Percentiles rank a stretch among this genome's conserved stretches.
phyloP scores from a whole-genome alignment of 2,797 vertebrate species.

The Pangasius macronema region DNA sequence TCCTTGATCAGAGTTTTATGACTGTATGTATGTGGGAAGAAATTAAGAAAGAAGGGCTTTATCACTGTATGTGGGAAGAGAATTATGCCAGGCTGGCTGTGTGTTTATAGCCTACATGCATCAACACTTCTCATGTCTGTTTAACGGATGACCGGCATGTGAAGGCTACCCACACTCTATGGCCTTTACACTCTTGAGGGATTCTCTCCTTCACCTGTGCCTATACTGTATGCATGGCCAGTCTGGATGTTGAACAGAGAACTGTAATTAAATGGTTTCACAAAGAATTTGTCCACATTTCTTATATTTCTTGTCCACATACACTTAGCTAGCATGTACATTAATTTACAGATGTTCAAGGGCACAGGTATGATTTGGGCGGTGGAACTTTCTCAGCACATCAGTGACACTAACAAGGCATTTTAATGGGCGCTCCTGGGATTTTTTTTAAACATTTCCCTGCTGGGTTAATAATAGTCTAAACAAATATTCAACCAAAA shows the following conservation, averaged over 20 bases:
- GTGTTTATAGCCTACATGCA: slow-evolving; percentile 40
- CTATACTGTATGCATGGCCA: not conserved
- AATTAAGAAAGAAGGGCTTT: not conserved
- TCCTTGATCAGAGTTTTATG: slow-evolving; percentile 42
- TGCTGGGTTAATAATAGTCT: not conserved
- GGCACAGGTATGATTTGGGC: not conserved
- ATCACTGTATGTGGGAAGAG: not conserved
- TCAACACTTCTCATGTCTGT: slow-evolving; percentile 33
- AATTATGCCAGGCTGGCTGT: slow-evolving; percentile 28
- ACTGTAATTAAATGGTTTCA: not conserved
- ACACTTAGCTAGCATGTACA: not conserved
- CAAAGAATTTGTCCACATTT: slow-evolving; percentile 17
- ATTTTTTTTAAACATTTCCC: not conserved
- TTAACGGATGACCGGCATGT: slow-evolving; percentile 35
- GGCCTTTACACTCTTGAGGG: not conserved
- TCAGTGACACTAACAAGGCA: not conserved
- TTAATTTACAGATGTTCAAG: not conserved
- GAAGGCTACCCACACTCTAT: not conserved
- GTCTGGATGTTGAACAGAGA: not conserved
- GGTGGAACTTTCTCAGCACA: not conserved
- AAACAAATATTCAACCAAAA: not conserved
- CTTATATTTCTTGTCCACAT: not conserved
- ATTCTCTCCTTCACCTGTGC: not conserved
- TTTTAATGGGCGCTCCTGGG: not conserved
- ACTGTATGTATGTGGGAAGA: not conserved